Conservation (phyloP, 2,797 vertebrate species). For the Lutjanus campechanus region DNA sequence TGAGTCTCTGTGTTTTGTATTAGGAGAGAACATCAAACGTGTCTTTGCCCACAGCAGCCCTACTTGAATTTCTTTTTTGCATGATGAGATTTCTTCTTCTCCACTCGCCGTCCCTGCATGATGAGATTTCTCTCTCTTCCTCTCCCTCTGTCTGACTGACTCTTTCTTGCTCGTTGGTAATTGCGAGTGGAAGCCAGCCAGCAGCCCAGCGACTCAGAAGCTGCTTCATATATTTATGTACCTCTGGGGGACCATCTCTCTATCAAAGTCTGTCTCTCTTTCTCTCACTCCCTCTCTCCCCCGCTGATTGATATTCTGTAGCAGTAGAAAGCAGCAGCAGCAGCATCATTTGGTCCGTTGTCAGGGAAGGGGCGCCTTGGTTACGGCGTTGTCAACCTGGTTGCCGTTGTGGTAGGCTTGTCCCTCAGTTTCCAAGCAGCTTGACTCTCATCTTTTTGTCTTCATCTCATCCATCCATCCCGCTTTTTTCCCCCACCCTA, state of each 20-base stretch:
- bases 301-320: conserved; percentile 69
- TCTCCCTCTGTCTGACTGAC: not conserved
- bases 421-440: conserved; percentile 42
- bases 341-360: conserved; percentile 59
- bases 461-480: conserved; percentile 12
- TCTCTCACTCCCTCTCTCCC: conserved; percentile 18
- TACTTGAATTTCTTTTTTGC: conserved; percentile 39
- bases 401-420: conserved; percentile 28
- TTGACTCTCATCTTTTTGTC: conserved; percentile 22
- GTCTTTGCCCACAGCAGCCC: conserved; percentile 34
- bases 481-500: not conserved
- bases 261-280: conserved; percentile 42
- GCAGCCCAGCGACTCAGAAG: conserved; percentile 34
- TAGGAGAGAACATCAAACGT: conserved; percentile 30
- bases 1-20: conserved; percentile 15
- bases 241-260: conserved; percentile 51
- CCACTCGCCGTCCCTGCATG: conserved; percentile 21
- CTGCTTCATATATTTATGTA: conserved; percentile 61
- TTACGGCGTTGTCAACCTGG: conserved; percentile 51
- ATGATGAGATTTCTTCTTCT: conserved; percentile 51
- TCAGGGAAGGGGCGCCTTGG: conserved; percentile 54
- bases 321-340: conserved; percentile 59
- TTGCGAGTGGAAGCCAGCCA: conserved; percentile 39
- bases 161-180: conserved; percentile 39
- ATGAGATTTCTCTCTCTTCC: conserved; percentile 23